Base-by-base conservation (phyloP, 2,797 vertebrate species). In the Masticophis lateralis region DNA sequence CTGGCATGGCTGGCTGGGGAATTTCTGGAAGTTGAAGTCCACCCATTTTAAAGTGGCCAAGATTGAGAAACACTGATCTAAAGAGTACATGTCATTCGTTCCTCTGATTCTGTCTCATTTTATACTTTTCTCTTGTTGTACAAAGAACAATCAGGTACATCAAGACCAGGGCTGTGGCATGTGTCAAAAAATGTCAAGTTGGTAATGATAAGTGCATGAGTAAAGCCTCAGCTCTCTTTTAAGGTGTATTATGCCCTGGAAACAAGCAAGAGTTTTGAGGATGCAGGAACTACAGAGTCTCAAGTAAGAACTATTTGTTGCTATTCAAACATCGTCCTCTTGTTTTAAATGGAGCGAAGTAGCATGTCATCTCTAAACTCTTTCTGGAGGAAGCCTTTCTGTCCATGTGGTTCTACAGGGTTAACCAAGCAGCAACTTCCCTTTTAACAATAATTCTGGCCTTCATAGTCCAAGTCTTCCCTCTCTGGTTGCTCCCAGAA, bases 311-410 rank as follows among this genome's bases (percentile, higher is more conserved):
- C 32, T 28, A 10, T 20, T 89, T 7, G 53, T 43, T 91, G 74
- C 16, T 14, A 61, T 63, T 18, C 43, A 60, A 91, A n/a, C 5
- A 6, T 56, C 18, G 5, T 89, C 57, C 51, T 63, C 53, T 86
- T 55, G n/a, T 47, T 66, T 63, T 74, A 56, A 60, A 14, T 37
- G 88, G 59, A 89, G 57, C 25, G 13, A 63, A 47, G 56, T 53
- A 79, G 47, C 47, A 27, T 22, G 53, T n/a, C 32, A 69, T 47
- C 22, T 63, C 32, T 69, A 57, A 87, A 51, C 66, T 20, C 43
- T 91, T 89, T 93, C 16, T 83, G 69, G n/a, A 22, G 18, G 14
- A 74, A 69, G n/a, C 37, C n/a, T 74, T 91, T 91, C 43, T 91
- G 47, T 6, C 86, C 66, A 83, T 32, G 28, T 22, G 74, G 86